Evolutionary conservation across 2,113 vertebrate genomes (phyloP), one percentile per base, ranked within the genome.

Genomic region (Saimiri boliviensis): DNA sequence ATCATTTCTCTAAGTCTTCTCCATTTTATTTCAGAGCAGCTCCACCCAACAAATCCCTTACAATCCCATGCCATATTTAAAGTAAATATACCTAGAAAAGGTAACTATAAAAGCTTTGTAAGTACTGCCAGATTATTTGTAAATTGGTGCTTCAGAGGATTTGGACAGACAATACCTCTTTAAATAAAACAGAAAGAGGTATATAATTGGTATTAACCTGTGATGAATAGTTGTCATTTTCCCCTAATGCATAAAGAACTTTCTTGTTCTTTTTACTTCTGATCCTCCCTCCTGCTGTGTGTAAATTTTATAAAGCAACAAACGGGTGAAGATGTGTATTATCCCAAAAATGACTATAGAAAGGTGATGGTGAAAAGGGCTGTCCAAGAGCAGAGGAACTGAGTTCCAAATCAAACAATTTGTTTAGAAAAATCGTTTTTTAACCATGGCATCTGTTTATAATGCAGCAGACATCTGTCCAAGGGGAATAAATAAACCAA

Each of bases 401-500:
- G 94, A 68, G 96, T 95, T 97, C 47, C 23, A 93, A 88, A 93
- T 94, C 96, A 63, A 52, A 93, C 35, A 56, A 37, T 93, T 98
- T 97, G 91, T 96, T 98, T 98, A 94, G 92, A 95, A 97, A 97
- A 98, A 96, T 98, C 98, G 97, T 98, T 97, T 77, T 76, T 4
- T 74, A 68, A 32, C 14, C 42, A 96, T 91, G 58, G 82, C 87
- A 97, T 91, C 35, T 97, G 45, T 97, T 98, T 97, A 88, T 84
- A 97, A 97, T 92, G 93, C 82, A 91, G 89, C 12, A 83, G 85
- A 97, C 89, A 45, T 97, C 90, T 91, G 98, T 96, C 86, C 74
- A 80, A 93, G 42, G 95, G 95, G 95, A 98, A 98, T 0, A 92
- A 98, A 96, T 70, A 54, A 73, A 80, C 97, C 93, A 96, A 97